Evolutionary conservation across 2,888 invertebrate species (phyloP).

Genomic region (Spisula subtruncata): DNA sequence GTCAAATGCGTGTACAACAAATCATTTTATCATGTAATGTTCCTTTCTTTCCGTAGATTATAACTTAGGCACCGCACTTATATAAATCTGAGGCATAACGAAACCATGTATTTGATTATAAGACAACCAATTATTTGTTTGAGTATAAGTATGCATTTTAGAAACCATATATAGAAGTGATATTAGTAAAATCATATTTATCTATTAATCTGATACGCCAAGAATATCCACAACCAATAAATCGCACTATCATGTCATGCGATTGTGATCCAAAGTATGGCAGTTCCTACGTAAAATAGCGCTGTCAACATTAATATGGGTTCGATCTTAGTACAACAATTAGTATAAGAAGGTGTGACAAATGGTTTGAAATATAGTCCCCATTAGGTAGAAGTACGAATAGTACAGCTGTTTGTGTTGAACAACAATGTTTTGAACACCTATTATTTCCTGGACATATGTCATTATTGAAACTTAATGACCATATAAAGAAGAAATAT

Average conservation of each 20-base stretch:
- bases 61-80: too few relatives aligned
- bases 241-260: neutral
- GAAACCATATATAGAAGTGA: too few relatives aligned
- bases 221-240: neutral
- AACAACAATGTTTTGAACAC: neutral
- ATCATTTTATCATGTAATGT: too few relatives aligned
- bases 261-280: neutral
- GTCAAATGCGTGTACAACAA: too few relatives aligned
- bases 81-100: too few relatives aligned
- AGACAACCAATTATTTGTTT: too few relatives aligned
- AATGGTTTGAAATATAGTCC: neutral
- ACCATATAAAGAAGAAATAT: neutral
- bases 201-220: too few relatives aligned
- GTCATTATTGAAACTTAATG: neutral
- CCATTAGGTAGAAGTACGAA: neutral
- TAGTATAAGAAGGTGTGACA: neutral
- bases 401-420: neutral
- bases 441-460: constrained; percentile 10
- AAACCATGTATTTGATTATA: too few relatives aligned
- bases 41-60: too few relatives aligned
- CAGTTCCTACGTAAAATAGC: neutral
- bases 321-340: neutral
- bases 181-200: too few relatives aligned
- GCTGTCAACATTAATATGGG: neutral
- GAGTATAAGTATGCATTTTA: too few relatives aligned